Percentiles rank a stretch among this genome's conserved stretches.
Conservation (phyloP, 2,113 vertebrate genomes). For the Microcebus griseorufus region DNA sequence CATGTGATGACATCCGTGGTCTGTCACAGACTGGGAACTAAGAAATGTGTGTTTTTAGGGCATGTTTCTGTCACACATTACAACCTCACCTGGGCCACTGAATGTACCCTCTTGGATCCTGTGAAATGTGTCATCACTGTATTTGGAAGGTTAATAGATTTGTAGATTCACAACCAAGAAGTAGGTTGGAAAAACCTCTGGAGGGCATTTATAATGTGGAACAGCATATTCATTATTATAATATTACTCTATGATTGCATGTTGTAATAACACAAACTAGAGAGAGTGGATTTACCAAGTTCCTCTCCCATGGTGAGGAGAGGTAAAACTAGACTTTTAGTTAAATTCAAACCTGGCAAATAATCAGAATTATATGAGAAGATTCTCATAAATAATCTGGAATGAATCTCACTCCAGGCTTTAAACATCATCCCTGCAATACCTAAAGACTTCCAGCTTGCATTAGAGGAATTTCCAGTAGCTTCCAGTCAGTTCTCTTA, state of each 20-base stretch:
- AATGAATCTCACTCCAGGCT: background rate
- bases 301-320: background rate
- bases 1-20: slow-evolving; percentile 61
- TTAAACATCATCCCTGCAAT: background rate
- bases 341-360: background rate
- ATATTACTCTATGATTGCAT: background rate
- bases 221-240: background rate
- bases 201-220: background rate
- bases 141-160: slow-evolving; percentile 25
- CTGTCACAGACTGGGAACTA: slow-evolving; percentile 46
- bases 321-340: background rate
- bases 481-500: too few relatives aligned
- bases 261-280: background rate
- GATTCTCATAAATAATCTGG: background rate
- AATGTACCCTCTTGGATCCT: slow-evolving; percentile 4
- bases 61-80: slow-evolving; percentile 33
- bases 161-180: background rate
- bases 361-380: background rate
- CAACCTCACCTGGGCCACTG: background rate
- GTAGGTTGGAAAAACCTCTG: background rate
- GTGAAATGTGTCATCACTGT: background rate
- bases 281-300: background rate
- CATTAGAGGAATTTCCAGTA: too few relatives aligned
- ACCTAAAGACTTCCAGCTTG: background rate
- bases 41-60: slow-evolving; percentile 31